These are phyloP conservation scores for Elegia similella DNA, from an alignment of 2,888 invertebrate species.

Conservation along the genomic window DNA sequence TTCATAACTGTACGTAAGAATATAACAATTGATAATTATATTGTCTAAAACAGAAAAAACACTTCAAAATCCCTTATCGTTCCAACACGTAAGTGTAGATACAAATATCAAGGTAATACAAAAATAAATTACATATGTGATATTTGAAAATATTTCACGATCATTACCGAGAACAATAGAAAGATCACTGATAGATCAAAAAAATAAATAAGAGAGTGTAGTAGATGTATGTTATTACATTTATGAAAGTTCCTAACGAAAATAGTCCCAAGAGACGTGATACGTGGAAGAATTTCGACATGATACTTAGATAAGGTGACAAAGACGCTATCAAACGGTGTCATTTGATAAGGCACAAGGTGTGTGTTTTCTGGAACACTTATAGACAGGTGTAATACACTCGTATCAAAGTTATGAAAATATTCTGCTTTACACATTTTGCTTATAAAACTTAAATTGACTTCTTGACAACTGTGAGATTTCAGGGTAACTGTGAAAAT, in stretches of 20 bases:
- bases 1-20: conserved; percentile 28
- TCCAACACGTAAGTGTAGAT: not conserved
- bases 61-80: not conserved
- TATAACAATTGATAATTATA: not conserved
- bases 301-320: conserved; percentile 65
- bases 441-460: no score
- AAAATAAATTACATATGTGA: not conserved
- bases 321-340: conserved; percentile 77
- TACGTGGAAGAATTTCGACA: conserved; percentile 80
- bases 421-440: not conserved
- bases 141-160: not conserved
- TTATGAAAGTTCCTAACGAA: not conserved
- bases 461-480: no score
- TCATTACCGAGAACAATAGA: not conserved
- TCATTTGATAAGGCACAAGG: conserved; percentile 75
- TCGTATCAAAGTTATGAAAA: not conserved
- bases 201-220: not conserved
- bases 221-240: not conserved
- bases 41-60: not conserved
- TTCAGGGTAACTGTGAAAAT: no score
- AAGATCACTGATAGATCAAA: not conserved
- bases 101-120: not conserved
- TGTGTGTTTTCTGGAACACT: conserved; percentile 66
- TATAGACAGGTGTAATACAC: conserved; percentile 40
- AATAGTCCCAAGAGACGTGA: conserved; percentile 40